A percentile compares a stretch with the other conserved stretches of the same genome.
phyloP scores from a whole-genome alignment of 2,888 invertebrate genomes.

The Meteorus colon region DNA sequence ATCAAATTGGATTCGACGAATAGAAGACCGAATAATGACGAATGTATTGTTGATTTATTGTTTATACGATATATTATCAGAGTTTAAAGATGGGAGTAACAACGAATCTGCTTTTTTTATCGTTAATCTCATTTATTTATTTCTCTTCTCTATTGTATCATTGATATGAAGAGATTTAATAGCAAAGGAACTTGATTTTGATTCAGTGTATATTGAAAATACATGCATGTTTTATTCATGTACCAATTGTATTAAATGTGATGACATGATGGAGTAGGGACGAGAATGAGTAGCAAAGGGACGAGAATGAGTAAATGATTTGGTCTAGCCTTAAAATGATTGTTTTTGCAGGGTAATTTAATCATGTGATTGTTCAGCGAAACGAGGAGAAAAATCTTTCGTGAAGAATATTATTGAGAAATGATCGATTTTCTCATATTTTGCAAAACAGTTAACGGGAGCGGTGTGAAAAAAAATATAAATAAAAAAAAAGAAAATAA shows the following conservation, averaged over 20 bases:
- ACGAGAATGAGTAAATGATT: constrained; percentile 1
- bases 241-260: constrained; percentile 28
- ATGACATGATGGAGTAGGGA: background rate
- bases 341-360: constrained; percentile 46
- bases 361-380: constrained; percentile 38
- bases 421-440: constrained; percentile 55
- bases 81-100: constrained; percentile 49
- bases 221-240: constrained; percentile 22
- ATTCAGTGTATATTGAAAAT: constrained; percentile 18
- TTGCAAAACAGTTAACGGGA: constrained; percentile 57
- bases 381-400: constrained; percentile 29
- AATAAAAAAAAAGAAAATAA: constrained; percentile 31
- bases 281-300: background rate
- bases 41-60: constrained; percentile 55
- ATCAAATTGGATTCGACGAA: constrained; percentile 37
- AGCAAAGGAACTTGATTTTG: constrained; percentile 6
- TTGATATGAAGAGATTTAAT: background rate
- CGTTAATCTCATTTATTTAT: constrained; percentile 45
- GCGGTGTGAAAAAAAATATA: constrained; percentile 37
- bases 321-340: constrained; percentile 31
- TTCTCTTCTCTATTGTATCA: constrained; percentile 36
- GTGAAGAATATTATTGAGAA: constrained; percentile 1
- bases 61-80: constrained; percentile 49
- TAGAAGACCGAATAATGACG: constrained; percentile 37
- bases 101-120: constrained; percentile 40